These are phyloP conservation scores for Moxostoma hubbsi DNA, from an alignment of 2,797 vertebrate genomes.

Conservation along the genomic window DNA sequence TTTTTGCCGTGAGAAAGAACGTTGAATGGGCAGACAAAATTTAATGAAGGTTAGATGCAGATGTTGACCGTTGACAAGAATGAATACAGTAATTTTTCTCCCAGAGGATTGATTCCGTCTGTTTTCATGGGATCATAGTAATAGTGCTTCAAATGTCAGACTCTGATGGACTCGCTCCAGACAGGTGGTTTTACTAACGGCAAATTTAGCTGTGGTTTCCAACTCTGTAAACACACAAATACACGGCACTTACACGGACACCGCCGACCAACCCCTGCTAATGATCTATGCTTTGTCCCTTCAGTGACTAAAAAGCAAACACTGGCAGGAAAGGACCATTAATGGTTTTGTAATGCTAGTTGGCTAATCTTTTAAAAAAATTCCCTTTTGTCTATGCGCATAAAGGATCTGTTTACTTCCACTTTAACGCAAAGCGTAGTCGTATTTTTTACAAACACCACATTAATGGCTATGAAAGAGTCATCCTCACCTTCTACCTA, in stretches of 20 bases:
- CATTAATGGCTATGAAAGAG: background rate
- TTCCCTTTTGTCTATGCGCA: background rate
- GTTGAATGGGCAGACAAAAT: too few relatives aligned
- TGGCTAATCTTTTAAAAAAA: slow-evolving; percentile 6
- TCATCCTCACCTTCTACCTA: background rate
- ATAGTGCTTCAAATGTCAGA: slow-evolving; percentile 30
- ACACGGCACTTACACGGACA: slow-evolving; percentile 23
- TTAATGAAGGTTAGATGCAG: too few relatives aligned
- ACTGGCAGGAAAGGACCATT: slow-evolving; percentile 22
- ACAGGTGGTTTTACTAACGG: slow-evolving; percentile 48
- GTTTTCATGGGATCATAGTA: slow-evolving; percentile 19
- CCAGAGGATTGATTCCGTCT: background rate
- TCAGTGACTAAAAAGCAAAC: slow-evolving; percentile 48
- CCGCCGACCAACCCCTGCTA: slow-evolving; percentile 32
- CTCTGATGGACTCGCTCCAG: slow-evolving; percentile 25
- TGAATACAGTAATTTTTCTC: background rate
- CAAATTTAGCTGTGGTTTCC: slow-evolving; percentile 37
- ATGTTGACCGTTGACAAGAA: background rate
- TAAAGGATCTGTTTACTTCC: slow-evolving; percentile 29
- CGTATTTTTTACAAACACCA: background rate
- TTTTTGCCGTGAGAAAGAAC: too few relatives aligned
- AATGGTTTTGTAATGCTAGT: slow-evolving; percentile 40
- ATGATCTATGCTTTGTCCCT: slow-evolving; percentile 44
- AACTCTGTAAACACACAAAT: slow-evolving; percentile 50
- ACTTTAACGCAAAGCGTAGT: background rate